Evolutionary conservation across 2,113 vertebrate species (phyloP).

Genomic region (Daphoenositta chrysoptera): DNA sequence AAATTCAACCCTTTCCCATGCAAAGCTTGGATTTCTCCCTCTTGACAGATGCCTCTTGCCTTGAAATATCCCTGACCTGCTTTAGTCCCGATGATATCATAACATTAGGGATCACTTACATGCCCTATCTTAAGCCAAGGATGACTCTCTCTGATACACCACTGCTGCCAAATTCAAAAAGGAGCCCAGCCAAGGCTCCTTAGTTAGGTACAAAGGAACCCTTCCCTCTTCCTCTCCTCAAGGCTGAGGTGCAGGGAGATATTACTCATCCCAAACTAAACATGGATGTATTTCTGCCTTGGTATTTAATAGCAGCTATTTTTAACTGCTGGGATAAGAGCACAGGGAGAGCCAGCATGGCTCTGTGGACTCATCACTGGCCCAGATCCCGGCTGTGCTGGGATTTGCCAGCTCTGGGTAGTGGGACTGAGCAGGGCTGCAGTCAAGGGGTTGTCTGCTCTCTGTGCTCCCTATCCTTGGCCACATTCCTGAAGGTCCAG

Average conservation of each 20-base stretch:
- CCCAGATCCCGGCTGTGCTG: background rate
- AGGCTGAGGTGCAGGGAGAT: background rate
- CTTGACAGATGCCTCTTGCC: background rate
- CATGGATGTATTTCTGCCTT: background rate
- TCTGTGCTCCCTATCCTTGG: background rate
- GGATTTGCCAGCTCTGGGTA: background rate
- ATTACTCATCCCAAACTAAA: slow-evolving; percentile 27
- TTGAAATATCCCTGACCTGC: slow-evolving; percentile 43
- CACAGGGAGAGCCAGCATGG: background rate
- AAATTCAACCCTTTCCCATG: background rate
- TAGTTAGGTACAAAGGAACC: background rate
- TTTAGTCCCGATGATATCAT: background rate
- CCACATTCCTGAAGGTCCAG: background rate
- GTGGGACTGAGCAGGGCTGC: background rate
- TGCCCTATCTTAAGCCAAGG: slow-evolving; percentile 12
- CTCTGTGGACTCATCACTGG: background rate
- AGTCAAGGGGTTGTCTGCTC: rapidly evolving
- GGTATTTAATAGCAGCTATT: background rate
- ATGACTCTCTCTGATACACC: background rate
- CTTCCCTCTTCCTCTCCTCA: background rate
- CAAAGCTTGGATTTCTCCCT: background rate
- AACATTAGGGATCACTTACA: background rate
- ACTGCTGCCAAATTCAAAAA: background rate
- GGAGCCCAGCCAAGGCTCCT: background rate
- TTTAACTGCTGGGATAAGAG: background rate